Conservation (phyloP, 2,113 vertebrate species). For the Noctilio leporinus region DNA sequence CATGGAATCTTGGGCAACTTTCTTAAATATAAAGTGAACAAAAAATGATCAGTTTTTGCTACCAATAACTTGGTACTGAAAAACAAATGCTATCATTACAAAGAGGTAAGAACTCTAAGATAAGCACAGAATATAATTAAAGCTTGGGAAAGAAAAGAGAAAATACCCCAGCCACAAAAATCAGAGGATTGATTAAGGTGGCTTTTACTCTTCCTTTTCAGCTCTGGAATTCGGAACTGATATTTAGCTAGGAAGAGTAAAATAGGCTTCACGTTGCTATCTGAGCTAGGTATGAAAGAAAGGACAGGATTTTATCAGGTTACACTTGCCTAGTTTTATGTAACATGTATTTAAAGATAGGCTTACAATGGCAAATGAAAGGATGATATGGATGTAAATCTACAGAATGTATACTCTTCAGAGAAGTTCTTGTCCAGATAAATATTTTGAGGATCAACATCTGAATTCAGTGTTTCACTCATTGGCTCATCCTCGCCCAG, state of each 20-base stretch:
- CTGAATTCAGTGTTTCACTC: background rate
- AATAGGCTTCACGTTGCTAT: background rate
- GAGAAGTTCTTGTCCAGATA: background rate
- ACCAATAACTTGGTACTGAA: background rate
- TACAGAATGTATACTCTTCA: background rate
- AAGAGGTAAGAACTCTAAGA: background rate
- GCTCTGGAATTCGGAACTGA: background rate
- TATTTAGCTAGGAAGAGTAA: background rate
- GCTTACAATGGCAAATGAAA: background rate
- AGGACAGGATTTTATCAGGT: background rate
- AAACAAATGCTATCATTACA: background rate
- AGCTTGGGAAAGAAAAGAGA: background rate
- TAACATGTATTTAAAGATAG: background rate
- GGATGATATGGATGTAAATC: background rate
- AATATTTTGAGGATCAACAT: background rate
- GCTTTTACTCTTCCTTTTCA: background rate
- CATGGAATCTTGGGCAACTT: background rate
- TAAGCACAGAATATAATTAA: background rate
- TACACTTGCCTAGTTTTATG: background rate
- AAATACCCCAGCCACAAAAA: background rate
- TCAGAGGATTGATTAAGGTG: background rate
- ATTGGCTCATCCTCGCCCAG: background rate
- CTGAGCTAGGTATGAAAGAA: background rate
- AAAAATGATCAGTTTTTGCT: background rate
- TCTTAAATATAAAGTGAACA: slow-evolving; percentile 25